Percentiles rank a stretch among this genome's conserved stretches.
Conservation (phyloP, 2,888 invertebrate species). For the Trissoscelio sp. region DNA sequence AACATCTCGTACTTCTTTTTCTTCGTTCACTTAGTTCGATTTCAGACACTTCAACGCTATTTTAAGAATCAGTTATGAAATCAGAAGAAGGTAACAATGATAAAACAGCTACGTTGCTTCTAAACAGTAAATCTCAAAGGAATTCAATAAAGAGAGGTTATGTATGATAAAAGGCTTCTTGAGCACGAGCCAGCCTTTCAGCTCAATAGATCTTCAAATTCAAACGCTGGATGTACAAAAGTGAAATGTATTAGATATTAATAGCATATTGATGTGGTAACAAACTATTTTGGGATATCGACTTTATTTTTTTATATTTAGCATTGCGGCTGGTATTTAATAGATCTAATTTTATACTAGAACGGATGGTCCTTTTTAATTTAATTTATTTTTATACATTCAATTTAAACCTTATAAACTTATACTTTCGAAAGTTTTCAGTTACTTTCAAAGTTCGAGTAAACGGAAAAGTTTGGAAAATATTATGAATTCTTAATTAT, state of each 20-base stretch:
- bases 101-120: slow-evolving; percentile 34
- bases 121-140: slow-evolving; percentile 43
- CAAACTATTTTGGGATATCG: slow-evolving; percentile 7
- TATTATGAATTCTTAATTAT: no score
- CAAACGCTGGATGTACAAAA: slow-evolving; percentile 26
- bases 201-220: slow-evolving; percentile 42
- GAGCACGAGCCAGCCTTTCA: slow-evolving; percentile 37
- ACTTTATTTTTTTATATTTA: neutral
- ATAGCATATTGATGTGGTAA: slow-evolving; percentile 19
- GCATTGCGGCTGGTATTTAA: no score
- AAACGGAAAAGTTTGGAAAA: no score
- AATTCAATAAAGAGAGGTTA: slow-evolving; percentile 46
- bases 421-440: no score
- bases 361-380: no score
- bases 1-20: neutral
- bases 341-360: no score
- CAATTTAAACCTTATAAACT: no score
- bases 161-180: slow-evolving; percentile 48
- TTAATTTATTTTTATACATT: no score
- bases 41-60: neutral
- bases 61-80: slow-evolving; percentile 22
- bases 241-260: slow-evolving; percentile 36
- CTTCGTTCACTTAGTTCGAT: neutral
- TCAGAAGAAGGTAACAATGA: slow-evolving; percentile 16
- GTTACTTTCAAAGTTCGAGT: no score